Evolutionary conservation across 2,113 vertebrate species (phyloP).

Genomic region (Salvelinus alpinus): DNA sequence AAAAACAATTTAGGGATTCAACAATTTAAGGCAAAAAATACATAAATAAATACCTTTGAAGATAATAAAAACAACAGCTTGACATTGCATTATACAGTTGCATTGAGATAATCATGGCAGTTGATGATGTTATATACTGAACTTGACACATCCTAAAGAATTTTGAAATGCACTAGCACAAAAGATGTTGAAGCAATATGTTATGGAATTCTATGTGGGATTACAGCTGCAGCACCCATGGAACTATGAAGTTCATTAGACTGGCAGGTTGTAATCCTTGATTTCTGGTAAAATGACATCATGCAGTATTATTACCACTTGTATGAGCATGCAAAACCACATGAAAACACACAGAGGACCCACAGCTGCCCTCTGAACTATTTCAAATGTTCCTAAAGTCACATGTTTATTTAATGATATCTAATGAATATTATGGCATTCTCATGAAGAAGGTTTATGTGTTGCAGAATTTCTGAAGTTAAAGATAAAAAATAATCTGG

Average conservation of each 20-base stretch:
- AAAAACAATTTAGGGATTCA: slow-evolving; percentile 15
- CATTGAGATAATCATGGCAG: slow-evolving; percentile 38
- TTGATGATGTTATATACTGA: slow-evolving; percentile 25
- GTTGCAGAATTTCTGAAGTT: slow-evolving; percentile 69
- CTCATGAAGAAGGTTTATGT: slow-evolving; percentile 70
- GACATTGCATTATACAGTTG: slow-evolving; percentile 22
- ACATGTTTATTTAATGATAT: slow-evolving; percentile 23
- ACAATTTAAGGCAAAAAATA: neutral
- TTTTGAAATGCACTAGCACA: slow-evolving; percentile 44
- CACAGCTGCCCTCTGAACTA: slow-evolving; percentile 47
- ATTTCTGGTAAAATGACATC: slow-evolving; percentile 24
- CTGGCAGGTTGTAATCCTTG: slow-evolving; percentile 23
- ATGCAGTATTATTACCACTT: slow-evolving; percentile 37
- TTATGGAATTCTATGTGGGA: slow-evolving; percentile 24
- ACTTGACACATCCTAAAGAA: slow-evolving; percentile 20
- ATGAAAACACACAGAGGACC: slow-evolving; percentile 7
- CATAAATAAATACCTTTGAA: neutral
- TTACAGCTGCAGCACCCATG: slow-evolving; percentile 2
- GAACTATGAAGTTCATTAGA: slow-evolving; percentile 24
- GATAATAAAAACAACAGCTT: neutral
- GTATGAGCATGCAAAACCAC: slow-evolving; percentile 56
- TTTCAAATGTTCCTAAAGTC: slow-evolving; percentile 36
- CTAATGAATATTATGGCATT: slow-evolving; percentile 23
- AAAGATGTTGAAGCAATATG: slow-evolving; percentile 61
- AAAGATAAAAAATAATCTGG: slow-evolving; percentile 48